Percentiles rank a stretch among this genome's conserved stretches.
These are phyloP conservation scores for Prosapia bicincta DNA, from an alignment of 2,888 invertebrate species.

Conservation along the genomic window DNA sequence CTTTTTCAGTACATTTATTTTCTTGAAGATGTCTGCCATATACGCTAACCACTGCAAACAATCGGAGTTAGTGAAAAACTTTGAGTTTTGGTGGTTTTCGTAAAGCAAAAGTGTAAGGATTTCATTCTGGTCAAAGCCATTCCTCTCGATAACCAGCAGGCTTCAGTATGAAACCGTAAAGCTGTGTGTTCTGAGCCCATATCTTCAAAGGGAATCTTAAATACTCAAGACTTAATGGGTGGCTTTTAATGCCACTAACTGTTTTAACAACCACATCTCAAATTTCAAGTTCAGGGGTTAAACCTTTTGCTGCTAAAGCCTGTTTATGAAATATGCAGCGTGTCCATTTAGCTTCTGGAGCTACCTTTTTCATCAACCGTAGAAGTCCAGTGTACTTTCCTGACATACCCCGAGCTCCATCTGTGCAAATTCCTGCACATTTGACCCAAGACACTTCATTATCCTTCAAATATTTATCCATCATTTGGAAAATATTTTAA, in stretches of 20 bases:
- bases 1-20: too few relatives aligned
- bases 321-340: neutral
- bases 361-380: neutral
- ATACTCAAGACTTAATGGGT: neutral
- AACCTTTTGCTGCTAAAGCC: neutral
- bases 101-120: neutral
- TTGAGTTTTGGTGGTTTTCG: neutral
- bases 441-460: neutral
- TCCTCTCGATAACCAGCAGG: too few relatives aligned
- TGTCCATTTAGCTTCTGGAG: neutral
- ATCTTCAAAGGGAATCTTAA: neutral
- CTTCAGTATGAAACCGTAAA: too few relatives aligned
- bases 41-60: neutral
- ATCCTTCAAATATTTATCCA: neutral
- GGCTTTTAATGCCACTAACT: neutral
- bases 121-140: constrained; percentile 1
- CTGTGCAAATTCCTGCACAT: neutral
- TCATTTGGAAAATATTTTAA: neutral
- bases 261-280: neutral
- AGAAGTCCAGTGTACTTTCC: neutral
- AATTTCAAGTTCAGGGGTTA: neutral
- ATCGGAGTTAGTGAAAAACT: neutral
- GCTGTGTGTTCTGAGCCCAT: too few relatives aligned
- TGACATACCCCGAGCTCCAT: neutral
- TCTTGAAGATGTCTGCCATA: neutral